These are phyloP conservation scores for Platysternon megacephalum DNA, from an alignment of 2,113 vertebrate genomes.

Conservation along the genomic window DNA sequence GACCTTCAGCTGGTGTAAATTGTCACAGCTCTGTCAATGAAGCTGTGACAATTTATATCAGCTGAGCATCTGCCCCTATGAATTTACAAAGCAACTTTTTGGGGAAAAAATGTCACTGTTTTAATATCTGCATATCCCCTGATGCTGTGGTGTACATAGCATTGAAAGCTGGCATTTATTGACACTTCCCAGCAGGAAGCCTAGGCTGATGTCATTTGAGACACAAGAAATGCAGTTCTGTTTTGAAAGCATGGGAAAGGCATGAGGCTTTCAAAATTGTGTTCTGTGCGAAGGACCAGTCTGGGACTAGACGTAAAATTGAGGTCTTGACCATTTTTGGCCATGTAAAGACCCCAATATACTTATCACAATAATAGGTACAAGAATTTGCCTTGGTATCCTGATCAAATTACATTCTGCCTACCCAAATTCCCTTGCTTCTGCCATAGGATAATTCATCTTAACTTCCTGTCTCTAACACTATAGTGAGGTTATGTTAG, in stretches of 20 bases:
- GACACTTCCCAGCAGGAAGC: neutral
- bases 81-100: neutral
- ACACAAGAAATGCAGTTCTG: neutral
- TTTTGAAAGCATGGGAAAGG: neutral
- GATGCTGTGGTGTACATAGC: neutral
- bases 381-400: neutral
- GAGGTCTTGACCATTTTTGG: neutral
- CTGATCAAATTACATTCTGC: neutral
- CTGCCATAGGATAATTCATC: neutral
- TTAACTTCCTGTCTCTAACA: neutral
- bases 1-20: neutral
- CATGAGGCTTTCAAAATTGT: neutral
- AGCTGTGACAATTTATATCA: too few species aligned
- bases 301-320: neutral
- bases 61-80: neutral
- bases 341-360: neutral
- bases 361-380: neutral
- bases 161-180: neutral
- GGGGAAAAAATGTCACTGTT: neutral
- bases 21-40: neutral
- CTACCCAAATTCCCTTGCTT: neutral
- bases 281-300: neutral
- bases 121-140: neutral
- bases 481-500: neutral
- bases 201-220: neutral